These are phyloP conservation scores for Peromyscus aztecus DNA, from an alignment of 2,797 vertebrate genomes.

Conservation along the genomic window DNA sequence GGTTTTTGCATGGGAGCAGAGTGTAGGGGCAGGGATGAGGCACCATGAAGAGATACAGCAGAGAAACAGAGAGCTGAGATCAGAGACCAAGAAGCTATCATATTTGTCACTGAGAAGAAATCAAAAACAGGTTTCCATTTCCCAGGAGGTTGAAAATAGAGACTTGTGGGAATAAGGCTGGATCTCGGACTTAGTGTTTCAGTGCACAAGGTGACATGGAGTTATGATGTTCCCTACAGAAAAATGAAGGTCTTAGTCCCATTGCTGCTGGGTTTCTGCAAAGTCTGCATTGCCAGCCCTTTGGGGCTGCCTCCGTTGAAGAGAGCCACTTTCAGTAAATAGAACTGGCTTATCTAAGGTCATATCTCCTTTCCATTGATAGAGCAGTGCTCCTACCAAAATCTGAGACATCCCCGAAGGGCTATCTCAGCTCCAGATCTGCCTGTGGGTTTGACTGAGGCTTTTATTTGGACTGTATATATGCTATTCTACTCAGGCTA, in stretches of 20 bases:
- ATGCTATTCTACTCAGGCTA: background rate
- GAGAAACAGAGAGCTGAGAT: background rate
- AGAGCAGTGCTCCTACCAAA: background rate
- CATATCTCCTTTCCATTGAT: background rate
- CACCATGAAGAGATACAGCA: background rate
- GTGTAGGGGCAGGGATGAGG: background rate
- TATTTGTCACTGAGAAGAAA: background rate
- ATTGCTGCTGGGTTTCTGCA: background rate
- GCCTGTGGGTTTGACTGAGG: background rate
- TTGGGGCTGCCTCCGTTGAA: background rate
- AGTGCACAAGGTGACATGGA: background rate
- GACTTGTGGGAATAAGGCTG: background rate
- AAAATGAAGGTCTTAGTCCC: slow-evolving; percentile 1
- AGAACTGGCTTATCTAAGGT: background rate
- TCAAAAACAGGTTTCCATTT: background rate
- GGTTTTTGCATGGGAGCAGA: background rate
- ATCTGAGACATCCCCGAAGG: background rate
- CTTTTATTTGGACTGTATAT: background rate
- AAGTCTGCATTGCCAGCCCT: background rate
- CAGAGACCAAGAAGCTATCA: background rate
- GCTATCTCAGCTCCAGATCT: background rate
- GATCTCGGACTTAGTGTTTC: background rate
- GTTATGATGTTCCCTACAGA: background rate
- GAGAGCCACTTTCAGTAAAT: background rate
- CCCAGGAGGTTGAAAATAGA: background rate